Evolutionary conservation across 2,113 vertebrate species (phyloP).

Genomic region (Oreochromis spilurus): DNA sequence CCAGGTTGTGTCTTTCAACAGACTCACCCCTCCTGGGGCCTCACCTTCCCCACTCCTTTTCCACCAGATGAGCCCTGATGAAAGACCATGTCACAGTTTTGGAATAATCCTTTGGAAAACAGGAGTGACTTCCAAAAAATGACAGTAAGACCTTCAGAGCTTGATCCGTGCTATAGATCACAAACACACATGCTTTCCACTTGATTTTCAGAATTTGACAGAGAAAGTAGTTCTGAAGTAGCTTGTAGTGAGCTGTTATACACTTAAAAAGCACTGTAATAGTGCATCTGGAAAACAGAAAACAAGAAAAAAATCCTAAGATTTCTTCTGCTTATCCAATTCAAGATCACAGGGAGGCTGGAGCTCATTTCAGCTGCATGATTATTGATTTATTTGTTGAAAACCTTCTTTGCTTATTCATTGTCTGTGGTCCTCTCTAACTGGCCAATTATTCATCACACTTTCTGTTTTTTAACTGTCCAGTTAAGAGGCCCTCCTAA

Average conservation of each 20-base stretch:
- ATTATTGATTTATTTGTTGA: neutral
- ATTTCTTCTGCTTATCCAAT: neutral
- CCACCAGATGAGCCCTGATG: slow-evolving; percentile 28
- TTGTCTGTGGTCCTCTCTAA: neutral
- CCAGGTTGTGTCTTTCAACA: slow-evolving; percentile 53
- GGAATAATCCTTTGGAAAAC: slow-evolving; percentile 40
- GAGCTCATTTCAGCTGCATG: neutral
- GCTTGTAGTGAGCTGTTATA: neutral
- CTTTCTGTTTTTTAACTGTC: slow-evolving; percentile 20
- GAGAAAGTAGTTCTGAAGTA: neutral
- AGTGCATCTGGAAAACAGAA: neutral
- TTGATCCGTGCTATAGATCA: neutral
- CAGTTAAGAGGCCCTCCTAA: slow-evolving; percentile 4
- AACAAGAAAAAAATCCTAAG: neutral
- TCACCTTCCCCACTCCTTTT: slow-evolving; percentile 44
- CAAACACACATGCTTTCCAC: slow-evolving; percentile 5
- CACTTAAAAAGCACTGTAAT: neutral
- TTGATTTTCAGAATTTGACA: slow-evolving; percentile 1
- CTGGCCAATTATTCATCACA: neutral
- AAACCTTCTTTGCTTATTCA: neutral
- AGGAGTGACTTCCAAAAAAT: slow-evolving; percentile 15
- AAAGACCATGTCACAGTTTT: slow-evolving; percentile 34
- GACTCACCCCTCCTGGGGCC: slow-evolving; percentile 23
- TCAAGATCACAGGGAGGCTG: neutral
- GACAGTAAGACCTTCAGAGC: neutral